Evolutionary conservation across 2,888 invertebrate genomes (phyloP).

Genomic region (Euclidia mi): DNA sequence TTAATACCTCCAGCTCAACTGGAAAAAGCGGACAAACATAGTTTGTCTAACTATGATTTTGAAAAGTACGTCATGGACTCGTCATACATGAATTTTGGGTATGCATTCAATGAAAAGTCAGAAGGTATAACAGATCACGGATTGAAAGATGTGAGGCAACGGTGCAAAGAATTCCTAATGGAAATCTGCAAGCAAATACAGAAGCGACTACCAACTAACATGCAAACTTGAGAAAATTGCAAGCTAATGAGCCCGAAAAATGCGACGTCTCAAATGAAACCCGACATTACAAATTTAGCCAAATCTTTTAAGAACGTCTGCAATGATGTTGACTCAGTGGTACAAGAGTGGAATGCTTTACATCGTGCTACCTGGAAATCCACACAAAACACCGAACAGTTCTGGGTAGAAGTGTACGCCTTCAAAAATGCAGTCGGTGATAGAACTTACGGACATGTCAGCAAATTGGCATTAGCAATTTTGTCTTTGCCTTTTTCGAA

Average conservation of each 20-base stretch:
- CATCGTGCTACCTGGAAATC: too few relatives aligned
- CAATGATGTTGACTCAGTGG: too few relatives aligned
- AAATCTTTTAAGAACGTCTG: too few relatives aligned
- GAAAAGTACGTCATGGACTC: constrained; percentile 10
- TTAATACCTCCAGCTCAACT: too few relatives aligned
- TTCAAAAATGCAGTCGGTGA: constrained; percentile 6
- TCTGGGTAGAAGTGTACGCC: constrained; percentile 1
- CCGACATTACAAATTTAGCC: constrained; percentile 19
- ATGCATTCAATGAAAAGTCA: constrained; percentile 9
- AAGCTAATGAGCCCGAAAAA: constrained; percentile 21
- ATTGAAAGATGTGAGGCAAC: constrained; percentile 1
- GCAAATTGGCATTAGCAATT: constrained; percentile 16
- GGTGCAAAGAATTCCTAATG: constrained; percentile 13
- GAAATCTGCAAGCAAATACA: constrained; percentile 15
- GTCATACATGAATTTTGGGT: constrained; percentile 11
- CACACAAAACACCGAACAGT: not conserved
- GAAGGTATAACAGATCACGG: constrained; percentile 2
- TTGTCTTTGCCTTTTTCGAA: too few relatives aligned
- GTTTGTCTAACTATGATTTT: constrained; percentile 14
- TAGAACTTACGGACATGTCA: constrained; percentile 1
- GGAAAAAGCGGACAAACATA: constrained; percentile 18
- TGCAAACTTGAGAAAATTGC: constrained; percentile 7
- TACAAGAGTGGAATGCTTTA: too few relatives aligned
- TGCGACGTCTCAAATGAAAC: constrained; percentile 24
- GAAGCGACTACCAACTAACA: constrained; percentile 5